Evolutionary conservation across 2,113 vertebrate species (phyloP).

Genomic region (Pseudopodoces humilis): DNA sequence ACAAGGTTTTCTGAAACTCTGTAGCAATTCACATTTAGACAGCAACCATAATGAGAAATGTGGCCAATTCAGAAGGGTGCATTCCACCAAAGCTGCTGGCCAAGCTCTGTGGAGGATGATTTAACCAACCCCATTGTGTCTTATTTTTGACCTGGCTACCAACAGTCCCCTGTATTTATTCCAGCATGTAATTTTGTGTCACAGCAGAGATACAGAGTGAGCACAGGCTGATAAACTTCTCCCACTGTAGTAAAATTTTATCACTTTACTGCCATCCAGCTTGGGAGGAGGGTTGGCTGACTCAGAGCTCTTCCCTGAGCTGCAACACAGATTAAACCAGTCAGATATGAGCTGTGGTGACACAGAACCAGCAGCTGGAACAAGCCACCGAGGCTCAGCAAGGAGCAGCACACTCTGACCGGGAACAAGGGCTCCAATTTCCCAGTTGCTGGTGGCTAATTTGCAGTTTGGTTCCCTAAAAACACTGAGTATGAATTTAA

Average conservation of each 20-base stretch:
- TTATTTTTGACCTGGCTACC: background rate
- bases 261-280: background rate
- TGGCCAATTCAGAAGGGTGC: background rate
- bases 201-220: background rate
- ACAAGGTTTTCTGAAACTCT: background rate
- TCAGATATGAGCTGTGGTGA: background rate
- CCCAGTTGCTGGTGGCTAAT: background rate
- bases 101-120: background rate
- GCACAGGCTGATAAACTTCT: background rate
- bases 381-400: background rate
- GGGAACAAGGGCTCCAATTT: background rate
- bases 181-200: background rate
- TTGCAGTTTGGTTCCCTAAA: background rate
- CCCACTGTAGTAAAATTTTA: background rate
- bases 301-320: background rate
- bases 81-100: background rate
- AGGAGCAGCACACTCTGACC: background rate
- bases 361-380: background rate
- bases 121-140: background rate
- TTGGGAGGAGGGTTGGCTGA: background rate
- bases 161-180: background rate
- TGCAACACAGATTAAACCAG: background rate
- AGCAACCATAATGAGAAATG: background rate
- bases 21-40: background rate
- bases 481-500: rapidly evolving